Conservation (phyloP, 2,113 vertebrate species). For the Sminthopsis crassicaudata region DNA sequence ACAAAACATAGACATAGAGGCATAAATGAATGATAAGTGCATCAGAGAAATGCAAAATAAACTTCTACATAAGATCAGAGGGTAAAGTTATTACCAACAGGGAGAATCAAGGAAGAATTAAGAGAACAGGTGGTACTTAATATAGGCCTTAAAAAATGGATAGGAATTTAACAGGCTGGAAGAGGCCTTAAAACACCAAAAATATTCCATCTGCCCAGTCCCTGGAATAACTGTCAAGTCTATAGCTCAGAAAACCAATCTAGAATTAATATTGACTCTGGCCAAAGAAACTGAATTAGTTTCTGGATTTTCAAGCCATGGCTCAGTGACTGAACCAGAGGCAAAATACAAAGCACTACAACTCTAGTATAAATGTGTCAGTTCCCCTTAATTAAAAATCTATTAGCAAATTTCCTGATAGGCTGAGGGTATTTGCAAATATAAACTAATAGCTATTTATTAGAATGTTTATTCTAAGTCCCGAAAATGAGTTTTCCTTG, state of each 20-base stretch:
- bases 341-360: not conserved
- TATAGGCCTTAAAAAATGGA: not conserved
- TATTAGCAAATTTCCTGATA: constrained; percentile 79
- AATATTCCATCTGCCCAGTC: not conserved
- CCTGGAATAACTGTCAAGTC: not conserved
- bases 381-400: constrained; percentile 78
- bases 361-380: constrained; percentile 18
- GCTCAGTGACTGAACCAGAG: not conserved
- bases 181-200: not conserved
- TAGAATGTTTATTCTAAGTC: constrained; percentile 75
- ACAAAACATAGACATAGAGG: not conserved
- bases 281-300: constrained; percentile 20
- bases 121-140: not conserved
- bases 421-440: constrained; percentile 76
- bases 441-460: constrained; percentile 79
- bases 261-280: not conserved
- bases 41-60: not conserved
- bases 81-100: not conserved
- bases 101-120: not conserved
- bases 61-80: not conserved
- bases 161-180: not conserved
- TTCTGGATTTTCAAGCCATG: constrained; percentile 20
- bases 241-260: not conserved
- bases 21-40: not conserved
- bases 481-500: constrained; percentile 75